These are phyloP conservation scores for Leptinotarsa lineolata DNA, from an alignment of 1,140 invertebrate species.

Conservation along the genomic window DNA sequence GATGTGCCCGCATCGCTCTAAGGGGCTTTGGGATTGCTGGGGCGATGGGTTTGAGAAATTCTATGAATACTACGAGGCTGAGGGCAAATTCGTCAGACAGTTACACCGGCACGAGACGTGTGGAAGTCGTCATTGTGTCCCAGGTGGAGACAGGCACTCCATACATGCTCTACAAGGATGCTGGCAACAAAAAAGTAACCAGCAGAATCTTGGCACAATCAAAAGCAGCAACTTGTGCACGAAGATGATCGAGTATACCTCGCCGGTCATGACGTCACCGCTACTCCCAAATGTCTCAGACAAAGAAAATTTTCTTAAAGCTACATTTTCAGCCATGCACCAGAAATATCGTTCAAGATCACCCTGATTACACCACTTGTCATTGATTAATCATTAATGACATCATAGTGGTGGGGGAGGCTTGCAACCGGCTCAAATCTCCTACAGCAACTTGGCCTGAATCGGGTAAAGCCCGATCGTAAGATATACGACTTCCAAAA, in stretches of 20 bases:
- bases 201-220: conserved; percentile 98
- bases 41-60: conserved; percentile 93
- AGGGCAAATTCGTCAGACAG: conserved; percentile 60
- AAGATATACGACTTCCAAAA: conserved; percentile 89
- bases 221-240: conserved; percentile 98
- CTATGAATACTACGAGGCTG: conserved; percentile 87
- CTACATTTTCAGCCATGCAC: too few species aligned
- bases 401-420: too few species aligned
- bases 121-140: conserved; percentile 94
- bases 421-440: too few species aligned
- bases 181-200: conserved; percentile 97
- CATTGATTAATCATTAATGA: too few species aligned
- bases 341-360: too few species aligned
- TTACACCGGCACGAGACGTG: conserved; percentile 84
- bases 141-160: conserved; percentile 99
- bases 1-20: conserved; percentile 96
- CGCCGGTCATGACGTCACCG: too few species aligned
- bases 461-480: conserved; percentile 83
- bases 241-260: conserved; percentile 95
- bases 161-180: conserved; percentile 98
- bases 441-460: conserved; percentile 94
- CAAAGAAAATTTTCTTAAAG: too few species aligned
- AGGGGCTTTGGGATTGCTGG: conserved; percentile 89
- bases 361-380: too few species aligned
- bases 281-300: too few species aligned